Evolutionary conservation across 2,888 invertebrate genomes (phyloP).

Genomic region (Synanthedon andrenaeformis): DNA sequence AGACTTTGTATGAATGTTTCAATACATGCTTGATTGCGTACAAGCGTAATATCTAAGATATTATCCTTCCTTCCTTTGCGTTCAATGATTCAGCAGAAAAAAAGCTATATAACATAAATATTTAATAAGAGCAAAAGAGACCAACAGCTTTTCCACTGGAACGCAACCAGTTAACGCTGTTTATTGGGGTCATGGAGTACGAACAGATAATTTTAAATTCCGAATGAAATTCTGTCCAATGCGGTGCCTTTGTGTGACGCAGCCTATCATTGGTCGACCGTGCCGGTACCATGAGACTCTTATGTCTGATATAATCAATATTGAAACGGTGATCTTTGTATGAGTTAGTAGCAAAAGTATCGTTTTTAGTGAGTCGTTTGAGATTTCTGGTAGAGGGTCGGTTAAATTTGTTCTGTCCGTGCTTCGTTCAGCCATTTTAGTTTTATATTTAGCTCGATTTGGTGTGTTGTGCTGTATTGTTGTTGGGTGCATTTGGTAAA

Average conservation of each 20-base stretch:
- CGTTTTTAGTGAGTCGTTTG: conserved; percentile 19
- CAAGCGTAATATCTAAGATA: neutral
- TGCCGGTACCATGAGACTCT: conserved; percentile 34
- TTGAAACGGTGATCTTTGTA: conserved; percentile 13
- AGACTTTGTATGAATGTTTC: neutral
- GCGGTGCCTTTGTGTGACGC: conserved; percentile 44
- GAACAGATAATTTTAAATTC: conserved; percentile 46
- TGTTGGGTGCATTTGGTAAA: neutral
- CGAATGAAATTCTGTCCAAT: conserved; percentile 64
- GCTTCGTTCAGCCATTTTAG: conserved; percentile 57
- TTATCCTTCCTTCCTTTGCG: neutral
- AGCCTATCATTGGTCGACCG: conserved; percentile 48
- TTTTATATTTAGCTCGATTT: neutral
- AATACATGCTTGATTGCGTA: neutral
- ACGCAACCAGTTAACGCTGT: conserved; percentile 22
- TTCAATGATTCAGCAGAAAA: neutral
- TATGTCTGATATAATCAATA: conserved; percentile 43
- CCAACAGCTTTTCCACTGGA: conserved; percentile 23
- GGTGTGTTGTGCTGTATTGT: neutral
- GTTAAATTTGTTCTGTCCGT: conserved; percentile 39
- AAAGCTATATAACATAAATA: conserved; percentile 16
- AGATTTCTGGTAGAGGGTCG: conserved; percentile 30
- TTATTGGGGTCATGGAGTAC: conserved; percentile 65
- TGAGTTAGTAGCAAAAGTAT: conserved; percentile 16
- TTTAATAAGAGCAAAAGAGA: conserved; percentile 36